Conservation (phyloP, 2,113 vertebrate genomes). For the Oxyruncus cristatus region DNA sequence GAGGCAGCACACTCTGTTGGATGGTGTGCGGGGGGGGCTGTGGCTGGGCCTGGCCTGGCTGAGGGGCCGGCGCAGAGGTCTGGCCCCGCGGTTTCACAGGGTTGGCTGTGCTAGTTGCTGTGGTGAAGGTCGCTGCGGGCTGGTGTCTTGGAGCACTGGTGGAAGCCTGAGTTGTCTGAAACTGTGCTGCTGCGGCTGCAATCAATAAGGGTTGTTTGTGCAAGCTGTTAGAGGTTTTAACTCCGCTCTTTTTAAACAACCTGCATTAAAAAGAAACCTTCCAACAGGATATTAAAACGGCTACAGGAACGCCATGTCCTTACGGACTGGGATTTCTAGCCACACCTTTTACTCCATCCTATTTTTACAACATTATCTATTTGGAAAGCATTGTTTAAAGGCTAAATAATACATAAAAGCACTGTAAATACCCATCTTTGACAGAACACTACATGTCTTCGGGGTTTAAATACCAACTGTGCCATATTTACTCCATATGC, state of each 20-base stretch:
- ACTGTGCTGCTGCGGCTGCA: slow-evolving; percentile 84
- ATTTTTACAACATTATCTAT: slow-evolving; percentile 29
- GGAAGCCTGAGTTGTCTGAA: slow-evolving; percentile 86
- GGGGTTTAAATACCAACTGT: slow-evolving; percentile 13
- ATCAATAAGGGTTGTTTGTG: slow-evolving; percentile 85
- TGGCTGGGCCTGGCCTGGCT: slow-evolving; percentile 79
- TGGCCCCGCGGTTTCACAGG: slow-evolving; percentile 79
- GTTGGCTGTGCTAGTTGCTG: slow-evolving; percentile 80
- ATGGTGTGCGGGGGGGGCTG: slow-evolving; percentile 81
- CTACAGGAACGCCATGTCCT: slow-evolving; percentile 43
- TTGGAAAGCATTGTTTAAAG: slow-evolving; percentile 40
- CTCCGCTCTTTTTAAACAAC: slow-evolving; percentile 60
- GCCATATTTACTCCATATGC: not conserved
- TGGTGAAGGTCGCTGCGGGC: slow-evolving; percentile 79
- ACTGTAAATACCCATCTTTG: not conserved
- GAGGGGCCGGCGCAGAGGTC: slow-evolving; percentile 70
- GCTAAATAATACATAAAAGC: slow-evolving; percentile 27
- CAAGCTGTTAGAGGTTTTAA: slow-evolving; percentile 78
- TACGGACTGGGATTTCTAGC: slow-evolving; percentile 44
- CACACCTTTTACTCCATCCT: slow-evolving; percentile 12
- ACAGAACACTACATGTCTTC: not conserved
- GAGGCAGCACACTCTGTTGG: slow-evolving; percentile 88
- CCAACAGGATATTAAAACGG: slow-evolving; percentile 58
- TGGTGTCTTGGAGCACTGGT: slow-evolving; percentile 83
- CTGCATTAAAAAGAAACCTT: slow-evolving; percentile 69